Evolutionary conservation across 2,113 vertebrate species (phyloP).

Genomic region (Brachypteracias leptosomus): DNA sequence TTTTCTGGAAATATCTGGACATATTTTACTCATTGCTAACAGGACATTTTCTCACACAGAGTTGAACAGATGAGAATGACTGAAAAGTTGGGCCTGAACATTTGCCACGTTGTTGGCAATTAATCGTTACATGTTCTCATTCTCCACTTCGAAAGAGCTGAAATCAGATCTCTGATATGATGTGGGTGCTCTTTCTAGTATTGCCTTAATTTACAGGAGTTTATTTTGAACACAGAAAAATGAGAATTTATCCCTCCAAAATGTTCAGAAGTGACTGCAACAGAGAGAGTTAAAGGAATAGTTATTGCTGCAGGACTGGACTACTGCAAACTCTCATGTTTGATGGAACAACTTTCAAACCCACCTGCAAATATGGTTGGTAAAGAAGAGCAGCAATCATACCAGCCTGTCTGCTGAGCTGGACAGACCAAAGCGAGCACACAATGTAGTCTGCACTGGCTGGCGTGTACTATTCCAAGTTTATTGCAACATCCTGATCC

Average conservation of each 20-base stretch:
- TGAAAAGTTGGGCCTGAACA: neutral
- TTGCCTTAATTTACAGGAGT: neutral
- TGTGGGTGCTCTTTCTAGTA: neutral
- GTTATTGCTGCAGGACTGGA: neutral
- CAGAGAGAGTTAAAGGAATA: neutral
- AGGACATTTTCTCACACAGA: neutral
- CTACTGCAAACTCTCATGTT: neutral
- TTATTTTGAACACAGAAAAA: neutral
- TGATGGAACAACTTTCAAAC: neutral
- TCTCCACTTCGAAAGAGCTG: neutral
- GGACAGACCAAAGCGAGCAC: neutral
- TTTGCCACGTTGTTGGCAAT: neutral
- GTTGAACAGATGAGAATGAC: neutral
- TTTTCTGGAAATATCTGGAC: neutral
- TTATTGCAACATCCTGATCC: conserved; percentile 42
- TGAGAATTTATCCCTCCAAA: neutral
- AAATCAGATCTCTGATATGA: conserved; percentile 6
- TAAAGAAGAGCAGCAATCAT: neutral
- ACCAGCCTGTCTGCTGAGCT: neutral
- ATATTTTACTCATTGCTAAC: neutral
- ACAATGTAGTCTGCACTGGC: neutral
- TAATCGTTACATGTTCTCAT: conserved; percentile 33
- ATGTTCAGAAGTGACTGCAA: neutral
- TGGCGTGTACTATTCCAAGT: neutral
- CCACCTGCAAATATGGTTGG: neutral